Evolutionary conservation across 2,113 vertebrate species (phyloP).

Genomic region (Gymnarchus niloticus): DNA sequence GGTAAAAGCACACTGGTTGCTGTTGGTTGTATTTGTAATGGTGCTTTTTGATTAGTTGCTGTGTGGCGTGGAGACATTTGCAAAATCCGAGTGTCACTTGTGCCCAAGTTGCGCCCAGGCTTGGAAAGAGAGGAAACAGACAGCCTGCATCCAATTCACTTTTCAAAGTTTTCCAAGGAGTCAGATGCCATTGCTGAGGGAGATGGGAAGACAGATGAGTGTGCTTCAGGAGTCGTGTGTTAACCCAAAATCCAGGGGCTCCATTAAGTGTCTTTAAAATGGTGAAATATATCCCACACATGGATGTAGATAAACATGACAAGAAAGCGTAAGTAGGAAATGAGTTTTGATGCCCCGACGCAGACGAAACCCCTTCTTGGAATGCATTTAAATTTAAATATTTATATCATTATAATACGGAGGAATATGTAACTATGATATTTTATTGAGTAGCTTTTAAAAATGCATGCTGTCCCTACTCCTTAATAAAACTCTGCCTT

Average conservation of each 20-base stretch:
- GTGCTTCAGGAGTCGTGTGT: slow-evolving; percentile 32
- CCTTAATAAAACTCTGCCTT: slow-evolving; percentile 67
- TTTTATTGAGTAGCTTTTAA: slow-evolving; percentile 80
- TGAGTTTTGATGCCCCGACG: slow-evolving; percentile 70
- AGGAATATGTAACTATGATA: slow-evolving; percentile 78
- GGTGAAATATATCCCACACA: slow-evolving; percentile 73
- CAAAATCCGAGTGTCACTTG: no score
- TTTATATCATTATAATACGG: slow-evolving; percentile 81
- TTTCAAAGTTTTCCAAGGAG: neutral
- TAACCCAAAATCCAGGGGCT: slow-evolving; percentile 65
- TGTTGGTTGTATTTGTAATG: neutral
- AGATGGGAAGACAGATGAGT: slow-evolving; percentile 52
- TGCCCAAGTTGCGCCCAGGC: neutral
- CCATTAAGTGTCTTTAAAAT: slow-evolving; percentile 65
- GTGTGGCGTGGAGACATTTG: no score
- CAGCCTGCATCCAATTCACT: neutral
- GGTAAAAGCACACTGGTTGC: neutral
- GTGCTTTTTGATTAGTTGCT: no score
- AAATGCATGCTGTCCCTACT: slow-evolving; percentile 76
- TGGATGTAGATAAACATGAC: slow-evolving; percentile 77
- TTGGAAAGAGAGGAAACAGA: neutral
- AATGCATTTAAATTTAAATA: slow-evolving; percentile 80
- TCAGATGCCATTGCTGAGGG: neutral
- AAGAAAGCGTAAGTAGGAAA: slow-evolving; percentile 74
- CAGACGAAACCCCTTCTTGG: slow-evolving; percentile 65